Conservation (phyloP, 2,888 invertebrate genomes). For the Pandemis corylana region DNA sequence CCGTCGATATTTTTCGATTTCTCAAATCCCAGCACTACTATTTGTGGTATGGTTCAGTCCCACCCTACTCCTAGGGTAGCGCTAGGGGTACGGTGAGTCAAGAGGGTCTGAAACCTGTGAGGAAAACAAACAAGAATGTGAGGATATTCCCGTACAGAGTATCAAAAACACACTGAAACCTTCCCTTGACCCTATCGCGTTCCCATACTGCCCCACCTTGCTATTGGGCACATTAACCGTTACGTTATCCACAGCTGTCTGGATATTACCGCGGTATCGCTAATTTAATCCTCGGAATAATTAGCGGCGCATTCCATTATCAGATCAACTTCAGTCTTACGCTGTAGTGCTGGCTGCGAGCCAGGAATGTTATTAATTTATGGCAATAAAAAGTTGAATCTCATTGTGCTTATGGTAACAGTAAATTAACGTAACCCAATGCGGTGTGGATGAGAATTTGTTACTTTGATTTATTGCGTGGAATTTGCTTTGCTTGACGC, state of each 20-base stretch:
- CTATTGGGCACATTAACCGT: slow-evolving; percentile 12
- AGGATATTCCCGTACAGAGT: too few relatives aligned
- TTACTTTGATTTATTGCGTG: background rate
- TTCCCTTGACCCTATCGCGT: too few relatives aligned
- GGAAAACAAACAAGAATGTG: too few relatives aligned
- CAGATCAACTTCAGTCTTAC: slow-evolving; percentile 34
- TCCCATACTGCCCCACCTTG: slow-evolving; percentile 1
- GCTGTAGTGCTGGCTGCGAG: slow-evolving; percentile 27
- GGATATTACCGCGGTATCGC: slow-evolving; percentile 35
- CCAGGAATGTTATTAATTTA: slow-evolving; percentile 41
- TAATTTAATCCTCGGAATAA: slow-evolving; percentile 40
- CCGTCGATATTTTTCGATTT: too few relatives aligned
- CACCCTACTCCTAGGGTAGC: too few relatives aligned
- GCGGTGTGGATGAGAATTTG: slow-evolving; percentile 1
- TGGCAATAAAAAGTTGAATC: slow-evolving; percentile 34
- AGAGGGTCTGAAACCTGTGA: too few relatives aligned
- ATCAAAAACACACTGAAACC: too few relatives aligned
- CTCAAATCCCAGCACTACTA: too few relatives aligned
- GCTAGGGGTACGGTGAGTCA: too few relatives aligned
- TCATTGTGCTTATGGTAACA: slow-evolving; percentile 21
- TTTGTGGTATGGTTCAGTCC: too few relatives aligned
- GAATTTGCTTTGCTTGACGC: background rate
- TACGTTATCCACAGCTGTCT: slow-evolving; percentile 38
- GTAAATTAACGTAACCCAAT: background rate
- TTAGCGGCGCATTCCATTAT: slow-evolving; percentile 41